Evolutionary conservation across 2,797 vertebrate species (phyloP).

Genomic region (Miichthys miiuy): DNA sequence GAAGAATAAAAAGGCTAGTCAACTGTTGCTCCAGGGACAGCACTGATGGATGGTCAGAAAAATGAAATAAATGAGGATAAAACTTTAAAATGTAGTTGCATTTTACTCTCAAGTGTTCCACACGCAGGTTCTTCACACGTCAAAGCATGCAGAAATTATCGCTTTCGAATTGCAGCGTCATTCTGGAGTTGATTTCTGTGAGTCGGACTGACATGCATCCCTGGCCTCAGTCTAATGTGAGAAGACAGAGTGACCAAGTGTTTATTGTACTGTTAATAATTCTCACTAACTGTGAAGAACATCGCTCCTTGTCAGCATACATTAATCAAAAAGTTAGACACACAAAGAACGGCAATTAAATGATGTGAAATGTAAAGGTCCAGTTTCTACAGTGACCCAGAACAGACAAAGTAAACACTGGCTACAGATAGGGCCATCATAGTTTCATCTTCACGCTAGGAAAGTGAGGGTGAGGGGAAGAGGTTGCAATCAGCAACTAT

Average conservation of each 20-base stretch:
- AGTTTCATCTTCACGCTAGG: too few species aligned
- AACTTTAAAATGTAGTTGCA: background rate
- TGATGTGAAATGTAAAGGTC: constrained; percentile 14
- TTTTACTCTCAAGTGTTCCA: constrained; percentile 16
- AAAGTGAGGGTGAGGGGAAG: too few species aligned
- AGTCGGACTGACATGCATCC: constrained; percentile 26
- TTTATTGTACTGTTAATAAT: constrained; percentile 61
- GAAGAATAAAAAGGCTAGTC: background rate
- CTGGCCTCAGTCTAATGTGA: constrained; percentile 41
- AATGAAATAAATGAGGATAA: constrained; percentile 40
- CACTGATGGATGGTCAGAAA: constrained; percentile 35
- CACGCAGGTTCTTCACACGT: constrained; percentile 20
- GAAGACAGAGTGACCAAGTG: constrained; percentile 37
- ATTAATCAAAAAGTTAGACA: constrained; percentile 27
- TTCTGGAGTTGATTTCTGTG: constrained; percentile 28
- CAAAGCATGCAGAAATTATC: constrained; percentile 29
- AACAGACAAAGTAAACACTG: too few species aligned
- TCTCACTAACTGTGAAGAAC: constrained; percentile 44
- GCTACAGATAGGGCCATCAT: too few species aligned
- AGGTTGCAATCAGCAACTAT: background rate
- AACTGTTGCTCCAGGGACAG: constrained; percentile 6
- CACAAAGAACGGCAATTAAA: constrained; percentile 2
- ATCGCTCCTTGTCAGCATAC: constrained; percentile 28
- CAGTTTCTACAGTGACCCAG: too few species aligned
- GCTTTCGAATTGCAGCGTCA: constrained; percentile 19